Evolutionary conservation across 2,113 vertebrate species (phyloP).

Genomic region (Hemiprocne comata): DNA sequence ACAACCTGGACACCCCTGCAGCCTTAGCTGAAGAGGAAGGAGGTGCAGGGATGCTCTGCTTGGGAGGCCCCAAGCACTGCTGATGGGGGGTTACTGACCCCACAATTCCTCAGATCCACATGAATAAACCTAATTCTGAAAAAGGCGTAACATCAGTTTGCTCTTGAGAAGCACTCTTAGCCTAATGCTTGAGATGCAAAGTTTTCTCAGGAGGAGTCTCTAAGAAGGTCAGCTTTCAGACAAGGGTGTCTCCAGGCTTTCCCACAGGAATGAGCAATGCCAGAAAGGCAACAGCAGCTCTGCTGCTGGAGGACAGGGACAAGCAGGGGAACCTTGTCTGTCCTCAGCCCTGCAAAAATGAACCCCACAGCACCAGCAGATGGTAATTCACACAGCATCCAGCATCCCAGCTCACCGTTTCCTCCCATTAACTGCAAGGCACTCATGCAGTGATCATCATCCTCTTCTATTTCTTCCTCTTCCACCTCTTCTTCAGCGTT

Average conservation of each 20-base stretch:
- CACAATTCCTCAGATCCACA: neutral
- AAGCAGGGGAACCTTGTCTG: neutral
- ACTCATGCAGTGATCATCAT: conserved; percentile 90
- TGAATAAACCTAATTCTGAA: neutral
- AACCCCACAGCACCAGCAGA: neutral
- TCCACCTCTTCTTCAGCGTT: conserved; percentile 82
- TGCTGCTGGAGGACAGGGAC: neutral
- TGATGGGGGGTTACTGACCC: neutral
- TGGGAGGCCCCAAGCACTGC: neutral
- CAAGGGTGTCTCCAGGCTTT: neutral
- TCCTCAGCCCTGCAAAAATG: neutral
- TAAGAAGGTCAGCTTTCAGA: neutral
- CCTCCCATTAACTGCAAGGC: conserved; percentile 90
- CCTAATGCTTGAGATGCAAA: neutral
- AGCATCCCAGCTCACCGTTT: conserved; percentile 75
- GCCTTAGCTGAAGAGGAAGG: neutral
- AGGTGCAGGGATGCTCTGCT: neutral
- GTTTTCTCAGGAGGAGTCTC: neutral
- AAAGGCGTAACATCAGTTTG: neutral
- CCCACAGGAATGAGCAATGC: neutral
- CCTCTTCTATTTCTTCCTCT: conserved; percentile 89
- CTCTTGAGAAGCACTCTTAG: neutral
- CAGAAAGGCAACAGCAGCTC: neutral
- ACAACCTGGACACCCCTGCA: neutral
- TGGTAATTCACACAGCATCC: neutral